Conservation (phyloP, 2,888 invertebrate genomes). For the Chromoteleia sp. region DNA sequence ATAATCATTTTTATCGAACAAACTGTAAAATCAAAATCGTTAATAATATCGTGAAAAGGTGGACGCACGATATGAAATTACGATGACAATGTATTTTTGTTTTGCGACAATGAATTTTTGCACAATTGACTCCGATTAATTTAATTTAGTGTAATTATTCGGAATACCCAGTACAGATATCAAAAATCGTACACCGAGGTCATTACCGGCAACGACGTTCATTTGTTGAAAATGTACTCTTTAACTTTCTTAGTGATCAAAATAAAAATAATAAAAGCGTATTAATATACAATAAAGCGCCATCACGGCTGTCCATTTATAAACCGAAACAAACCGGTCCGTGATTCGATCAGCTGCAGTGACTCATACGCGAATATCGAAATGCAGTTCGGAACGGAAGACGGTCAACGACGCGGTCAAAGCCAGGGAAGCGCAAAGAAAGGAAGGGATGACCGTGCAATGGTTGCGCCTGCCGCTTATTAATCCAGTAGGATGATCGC, state of each 20-base stretch:
- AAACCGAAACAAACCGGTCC: conserved; percentile 63
- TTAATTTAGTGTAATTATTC: too few species aligned
- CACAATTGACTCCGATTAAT: too few species aligned
- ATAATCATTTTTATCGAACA: too few species aligned
- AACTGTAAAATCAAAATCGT: too few species aligned
- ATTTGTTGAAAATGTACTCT: conserved; percentile 23
- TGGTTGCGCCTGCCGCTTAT: conserved; percentile 71
- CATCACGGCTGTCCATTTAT: conserved; percentile 52
- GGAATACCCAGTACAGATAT: too few species aligned
- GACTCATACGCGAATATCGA: conserved; percentile 60
- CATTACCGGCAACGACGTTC: neutral
- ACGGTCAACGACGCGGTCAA: conserved; percentile 55
- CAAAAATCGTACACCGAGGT: conserved; percentile 22
- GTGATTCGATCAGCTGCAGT: conserved; percentile 60
- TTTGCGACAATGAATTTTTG: too few species aligned
- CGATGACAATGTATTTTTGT: too few species aligned
- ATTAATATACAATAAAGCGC: conserved; percentile 51
- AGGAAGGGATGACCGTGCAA: conserved; percentile 37
- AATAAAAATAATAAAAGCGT: conserved; percentile 48
- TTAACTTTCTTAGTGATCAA: conserved; percentile 16
- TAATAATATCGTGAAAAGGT: too few species aligned
- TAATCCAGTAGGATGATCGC: conserved; percentile 73
- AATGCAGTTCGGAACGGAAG: conserved; percentile 52
- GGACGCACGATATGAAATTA: too few species aligned
- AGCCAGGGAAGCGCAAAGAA: conserved; percentile 37